Evolutionary conservation across 2,888 invertebrate genomes (phyloP), one percentile per base, ranked within the genome.

Genomic region (Limnephilus lunatus): DNA sequence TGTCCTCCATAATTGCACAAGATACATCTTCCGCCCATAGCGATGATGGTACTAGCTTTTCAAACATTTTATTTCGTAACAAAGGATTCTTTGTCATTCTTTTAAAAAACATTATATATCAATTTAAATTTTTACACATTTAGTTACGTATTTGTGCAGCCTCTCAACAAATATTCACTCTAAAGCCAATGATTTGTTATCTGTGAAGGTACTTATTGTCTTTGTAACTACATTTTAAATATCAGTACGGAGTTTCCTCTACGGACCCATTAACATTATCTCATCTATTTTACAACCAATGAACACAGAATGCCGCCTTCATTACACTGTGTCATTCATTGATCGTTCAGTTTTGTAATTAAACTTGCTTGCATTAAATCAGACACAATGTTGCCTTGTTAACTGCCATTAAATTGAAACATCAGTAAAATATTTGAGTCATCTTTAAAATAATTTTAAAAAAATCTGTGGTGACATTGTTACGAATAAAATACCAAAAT

Each of bases 311-410:
- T 53, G 88, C 30, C 35, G 82, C 90, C 82, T 92, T 92, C 93
- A 90, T 92, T 92, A 92, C 44, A 81, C 44, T 83, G 85, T 39
- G 25, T 89, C 89, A 90, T 92, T 91, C 91, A 91, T 88, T 88
- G 90, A 25, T 53, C 85, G 35, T 83, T 88, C 89, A 91, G 92
- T 92, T 93, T 93, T 92, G 91, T 93, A 93, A 93, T 93, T 93
- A 93, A 93, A 93, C 92, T 91, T 90, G 92, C 93, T 92, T 93
- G 92, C 90, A 92, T 92, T 93, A 90, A 91, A 86, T 86, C 30
- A 44, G 30, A n/a, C 12, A 48, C 86, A n/a, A 25, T 44, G 48
- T 86, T 86, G n/a, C 86, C 39, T 35, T 44, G 44, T 39, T 44
- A 30, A 48, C 86, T 44, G 25, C 86, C 12, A 48, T 19, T 86